A percentile compares a stretch with the other conserved stretches of the same genome.
These are phyloP conservation scores for Lepus europaeus DNA, from an alignment of 2,113 vertebrate species.

Conservation along the genomic window DNA sequence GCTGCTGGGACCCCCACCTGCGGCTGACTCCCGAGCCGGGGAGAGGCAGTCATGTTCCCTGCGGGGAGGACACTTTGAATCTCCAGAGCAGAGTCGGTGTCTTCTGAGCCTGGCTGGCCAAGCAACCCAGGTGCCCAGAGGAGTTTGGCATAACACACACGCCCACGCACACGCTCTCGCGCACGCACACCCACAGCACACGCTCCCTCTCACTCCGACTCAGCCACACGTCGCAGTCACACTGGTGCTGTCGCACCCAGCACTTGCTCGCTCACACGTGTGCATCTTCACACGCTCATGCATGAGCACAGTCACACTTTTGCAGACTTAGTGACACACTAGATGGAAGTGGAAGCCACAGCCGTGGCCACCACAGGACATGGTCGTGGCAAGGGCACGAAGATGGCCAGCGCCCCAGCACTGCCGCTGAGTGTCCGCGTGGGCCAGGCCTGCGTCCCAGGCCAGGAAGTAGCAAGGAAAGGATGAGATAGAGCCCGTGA, in stretches of 20 bases:
- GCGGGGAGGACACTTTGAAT: neutral
- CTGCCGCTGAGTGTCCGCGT: fast-evolving
- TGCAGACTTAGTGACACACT: neutral
- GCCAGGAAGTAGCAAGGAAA: neutral
- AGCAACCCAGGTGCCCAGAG: neutral
- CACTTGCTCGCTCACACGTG: neutral
- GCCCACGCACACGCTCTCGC: neutral
- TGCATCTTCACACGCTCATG: neutral
- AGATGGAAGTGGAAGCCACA: neutral
- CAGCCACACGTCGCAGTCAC: neutral
- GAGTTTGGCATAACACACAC: neutral
- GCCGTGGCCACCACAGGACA: neutral
- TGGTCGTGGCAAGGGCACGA: fast-evolving
- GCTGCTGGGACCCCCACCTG: neutral
- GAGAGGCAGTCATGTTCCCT: fast-evolving
- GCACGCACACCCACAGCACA: too few species aligned
- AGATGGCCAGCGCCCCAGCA: neutral
- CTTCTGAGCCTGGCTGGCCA: neutral
- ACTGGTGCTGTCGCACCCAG: neutral
- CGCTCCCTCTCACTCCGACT: too few species aligned
- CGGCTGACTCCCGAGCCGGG: neutral
- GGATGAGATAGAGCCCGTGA: neutral
- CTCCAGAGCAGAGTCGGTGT: neutral
- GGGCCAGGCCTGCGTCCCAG: fast-evolving
- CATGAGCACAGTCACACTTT: neutral